Percentiles rank a stretch among this genome's conserved stretches.
Evolutionary conservation across 2,797 vertebrate genomes (phyloP).

Genomic region (Rhabdophis nuchalis): DNA sequence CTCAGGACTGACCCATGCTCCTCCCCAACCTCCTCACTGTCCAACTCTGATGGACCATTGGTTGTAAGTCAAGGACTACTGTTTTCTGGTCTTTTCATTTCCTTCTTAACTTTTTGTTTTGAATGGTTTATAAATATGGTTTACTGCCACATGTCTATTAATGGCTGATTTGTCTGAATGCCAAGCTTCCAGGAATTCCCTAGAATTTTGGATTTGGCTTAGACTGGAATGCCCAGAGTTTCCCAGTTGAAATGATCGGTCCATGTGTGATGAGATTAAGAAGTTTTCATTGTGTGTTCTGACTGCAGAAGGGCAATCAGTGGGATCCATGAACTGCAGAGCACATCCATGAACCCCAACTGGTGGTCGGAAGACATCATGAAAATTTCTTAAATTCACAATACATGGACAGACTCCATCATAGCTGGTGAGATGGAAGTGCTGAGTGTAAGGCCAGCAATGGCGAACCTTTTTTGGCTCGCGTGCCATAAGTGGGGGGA

Average conservation of each 20-base stretch:
- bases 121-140: not conserved
- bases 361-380: not conserved
- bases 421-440: not conserved
- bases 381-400: not conserved
- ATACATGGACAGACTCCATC: not conserved
- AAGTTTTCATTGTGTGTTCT: not conserved
- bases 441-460: too few relatives aligned
- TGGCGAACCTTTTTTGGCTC: too few relatives aligned
- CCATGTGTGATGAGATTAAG: not conserved
- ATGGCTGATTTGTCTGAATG: not conserved
- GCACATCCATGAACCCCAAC: not conserved
- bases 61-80: not conserved
- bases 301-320: not conserved
- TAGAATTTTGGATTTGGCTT: not conserved
- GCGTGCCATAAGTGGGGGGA: too few relatives aligned
- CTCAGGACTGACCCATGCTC: too few relatives aligned
- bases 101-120: not conserved
- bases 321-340: not conserved
- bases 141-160: not conserved
- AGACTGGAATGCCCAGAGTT: not conserved
- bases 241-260: not conserved
- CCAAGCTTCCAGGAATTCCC: not conserved
- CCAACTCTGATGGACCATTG: not conserved
- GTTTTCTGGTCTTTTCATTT: not conserved
- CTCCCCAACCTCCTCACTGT: too few relatives aligned